phyloP scores from a whole-genome alignment of 2,113 vertebrate species.

The Platycercus adscitus region DNA sequence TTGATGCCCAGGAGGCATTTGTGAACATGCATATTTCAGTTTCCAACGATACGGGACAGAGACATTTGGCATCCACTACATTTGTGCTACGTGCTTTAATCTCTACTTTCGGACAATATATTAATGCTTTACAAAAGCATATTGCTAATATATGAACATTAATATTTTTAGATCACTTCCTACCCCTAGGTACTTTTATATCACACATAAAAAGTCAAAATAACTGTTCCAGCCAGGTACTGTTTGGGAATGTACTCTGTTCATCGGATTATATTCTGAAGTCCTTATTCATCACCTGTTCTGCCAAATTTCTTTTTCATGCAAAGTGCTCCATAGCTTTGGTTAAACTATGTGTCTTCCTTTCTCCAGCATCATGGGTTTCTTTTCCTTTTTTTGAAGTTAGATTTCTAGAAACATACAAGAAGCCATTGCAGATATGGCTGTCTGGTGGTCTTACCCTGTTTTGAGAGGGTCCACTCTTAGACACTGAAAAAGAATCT shows the following conservation, averaged over 20 bases:
- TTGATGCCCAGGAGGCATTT: background rate
- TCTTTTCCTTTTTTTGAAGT: background rate
- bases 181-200: slow-evolving; percentile 13
- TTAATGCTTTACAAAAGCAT: slow-evolving; percentile 29
- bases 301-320: background rate
- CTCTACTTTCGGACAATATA: slow-evolving; percentile 13
- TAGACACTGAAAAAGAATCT: background rate
- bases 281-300: background rate
- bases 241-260: background rate
- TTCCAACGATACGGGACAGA: background rate
- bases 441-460: background rate
- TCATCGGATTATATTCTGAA: background rate
- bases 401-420: background rate
- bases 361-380: background rate
- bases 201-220: slow-evolving; percentile 5
- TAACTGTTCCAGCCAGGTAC: slow-evolving; percentile 34
- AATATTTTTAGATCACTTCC: slow-evolving; percentile 26
- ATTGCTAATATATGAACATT: background rate
- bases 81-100: background rate
- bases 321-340: background rate
- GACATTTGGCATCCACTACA: background rate
- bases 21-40: background rate
- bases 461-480: background rate
- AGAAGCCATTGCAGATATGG: background rate
- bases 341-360: background rate